Conservation (phyloP, 2,888 invertebrate genomes). For the Dolichopus griseipennis region DNA sequence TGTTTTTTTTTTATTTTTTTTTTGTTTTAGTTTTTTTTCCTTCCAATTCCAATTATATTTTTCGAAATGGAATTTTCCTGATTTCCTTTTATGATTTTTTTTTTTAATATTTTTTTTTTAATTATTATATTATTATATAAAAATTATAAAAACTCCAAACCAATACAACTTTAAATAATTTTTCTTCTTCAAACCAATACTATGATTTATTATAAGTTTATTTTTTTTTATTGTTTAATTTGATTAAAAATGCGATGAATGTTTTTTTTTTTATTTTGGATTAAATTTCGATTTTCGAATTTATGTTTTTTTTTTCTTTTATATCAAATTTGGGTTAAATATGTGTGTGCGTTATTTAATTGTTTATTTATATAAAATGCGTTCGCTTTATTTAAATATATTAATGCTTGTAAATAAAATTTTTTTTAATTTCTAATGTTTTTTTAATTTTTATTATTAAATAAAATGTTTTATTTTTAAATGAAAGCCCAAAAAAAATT, state of each 20-base stretch:
- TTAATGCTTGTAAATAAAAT: too few species aligned
- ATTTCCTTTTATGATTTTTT: too few species aligned
- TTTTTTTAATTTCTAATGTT: background rate
- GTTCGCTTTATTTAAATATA: background rate
- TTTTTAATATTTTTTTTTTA: background rate
- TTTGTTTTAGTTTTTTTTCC: background rate
- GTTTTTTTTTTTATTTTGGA: too few species aligned
- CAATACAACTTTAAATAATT: too few species aligned
- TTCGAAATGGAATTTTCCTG: too few species aligned
- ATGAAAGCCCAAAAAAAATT: background rate
- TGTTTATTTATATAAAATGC: background rate
- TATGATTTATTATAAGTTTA: background rate
- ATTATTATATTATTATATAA: background rate
- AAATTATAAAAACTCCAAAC: background rate
- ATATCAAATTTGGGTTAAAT: background rate
- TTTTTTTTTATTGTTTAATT: too few species aligned
- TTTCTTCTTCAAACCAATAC: too few species aligned
- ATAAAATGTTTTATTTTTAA: too few species aligned
- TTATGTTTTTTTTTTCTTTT: background rate
- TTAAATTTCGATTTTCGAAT: too few species aligned
- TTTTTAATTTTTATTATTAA: background rate
- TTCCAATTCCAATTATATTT: too few species aligned
- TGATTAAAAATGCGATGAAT: background rate
- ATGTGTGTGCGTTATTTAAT: background rate
- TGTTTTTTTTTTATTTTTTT: background rate